Evolutionary conservation across 1,140 invertebrate genomes (phyloP).

Genomic region (Homalodisca vitripennis): DNA sequence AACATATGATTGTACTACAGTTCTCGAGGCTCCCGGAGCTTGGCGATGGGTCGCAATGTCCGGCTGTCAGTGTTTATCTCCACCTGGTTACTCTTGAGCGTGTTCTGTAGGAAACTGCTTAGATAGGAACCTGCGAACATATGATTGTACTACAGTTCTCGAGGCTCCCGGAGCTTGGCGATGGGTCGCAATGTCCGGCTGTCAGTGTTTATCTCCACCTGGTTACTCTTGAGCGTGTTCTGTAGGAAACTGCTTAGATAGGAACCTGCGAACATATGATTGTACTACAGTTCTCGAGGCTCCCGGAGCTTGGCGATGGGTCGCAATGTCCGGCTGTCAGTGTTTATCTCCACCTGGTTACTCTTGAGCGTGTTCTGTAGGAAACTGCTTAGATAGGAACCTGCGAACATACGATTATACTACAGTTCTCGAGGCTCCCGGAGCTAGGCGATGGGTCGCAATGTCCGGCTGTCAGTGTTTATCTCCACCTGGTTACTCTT

Average conservation of each 20-base stretch:
- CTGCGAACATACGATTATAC: conserved; percentile 45
- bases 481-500: conserved; percentile 66
- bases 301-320: conserved; percentile 63
- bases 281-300: conserved; percentile 64
- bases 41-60: conserved; percentile 59
- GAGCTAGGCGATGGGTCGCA: conserved; percentile 59
- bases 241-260: conserved; percentile 57
- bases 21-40: conserved; percentile 64
- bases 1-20: conserved; percentile 49
- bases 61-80: conserved; percentile 64
- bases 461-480: conserved; percentile 61
- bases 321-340: conserved; percentile 59
- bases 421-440: conserved; percentile 66
- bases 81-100: conserved; percentile 62
- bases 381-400: conserved; percentile 56
- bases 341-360: conserved; percentile 64
- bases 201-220: conserved; percentile 65
- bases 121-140: conserved; percentile 53
- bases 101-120: conserved; percentile 56
- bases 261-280: conserved; percentile 47
- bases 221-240: conserved; percentile 61
- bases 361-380: conserved; percentile 59
- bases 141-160: conserved; percentile 58
- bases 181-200: conserved; percentile 57
- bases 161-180: conserved; percentile 62